A percentile compares a stretch with the other conserved stretches of the same genome.
These are phyloP conservation scores for Epinotia brunnichana DNA, from an alignment of 2,888 invertebrate genomes.

Conservation along the genomic window DNA sequence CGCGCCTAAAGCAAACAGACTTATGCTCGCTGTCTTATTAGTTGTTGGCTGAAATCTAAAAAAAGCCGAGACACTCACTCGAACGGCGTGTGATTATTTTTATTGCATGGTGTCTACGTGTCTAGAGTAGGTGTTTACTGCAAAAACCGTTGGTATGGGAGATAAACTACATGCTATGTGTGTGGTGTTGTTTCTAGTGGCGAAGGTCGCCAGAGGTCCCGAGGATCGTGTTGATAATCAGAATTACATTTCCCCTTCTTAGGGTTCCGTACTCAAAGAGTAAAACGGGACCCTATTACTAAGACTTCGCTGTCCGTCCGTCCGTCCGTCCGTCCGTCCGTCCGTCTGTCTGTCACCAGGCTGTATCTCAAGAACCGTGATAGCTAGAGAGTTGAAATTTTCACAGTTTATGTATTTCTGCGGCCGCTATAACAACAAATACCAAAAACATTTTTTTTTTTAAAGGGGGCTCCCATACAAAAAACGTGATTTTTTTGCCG, in stretches of 20 bases:
- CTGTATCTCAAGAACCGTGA: too few relatives aligned
- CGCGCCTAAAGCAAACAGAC: slow-evolving; percentile 76
- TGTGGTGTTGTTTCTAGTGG: not conserved
- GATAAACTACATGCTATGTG: not conserved
- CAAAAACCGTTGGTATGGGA: not conserved
- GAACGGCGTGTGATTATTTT: slow-evolving; percentile 58
- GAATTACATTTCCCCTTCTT: not conserved
- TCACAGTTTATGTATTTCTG: too few relatives aligned
- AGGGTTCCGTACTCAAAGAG: too few relatives aligned
- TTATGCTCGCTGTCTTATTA: slow-evolving; percentile 59
- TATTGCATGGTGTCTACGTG: slow-evolving; percentile 37
- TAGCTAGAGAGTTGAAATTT: too few relatives aligned
- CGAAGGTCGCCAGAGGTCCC: not conserved
- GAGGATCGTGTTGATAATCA: not conserved
- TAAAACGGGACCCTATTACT: too few relatives aligned
- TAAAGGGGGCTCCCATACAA: too few relatives aligned
- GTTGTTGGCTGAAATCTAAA: slow-evolving; percentile 78
- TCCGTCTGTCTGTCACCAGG: too few relatives aligned
- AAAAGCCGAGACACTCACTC: slow-evolving; percentile 75
- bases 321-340: too few relatives aligned
- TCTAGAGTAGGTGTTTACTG: slow-evolving; percentile 30
- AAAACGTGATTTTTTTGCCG: too few relatives aligned
- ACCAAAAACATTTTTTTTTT: too few relatives aligned
- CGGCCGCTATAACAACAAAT: too few relatives aligned
- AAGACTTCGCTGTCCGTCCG: too few relatives aligned